phyloP scores from a whole-genome alignment of 2,113 vertebrate genomes.

The Eonycteris spelaea region DNA sequence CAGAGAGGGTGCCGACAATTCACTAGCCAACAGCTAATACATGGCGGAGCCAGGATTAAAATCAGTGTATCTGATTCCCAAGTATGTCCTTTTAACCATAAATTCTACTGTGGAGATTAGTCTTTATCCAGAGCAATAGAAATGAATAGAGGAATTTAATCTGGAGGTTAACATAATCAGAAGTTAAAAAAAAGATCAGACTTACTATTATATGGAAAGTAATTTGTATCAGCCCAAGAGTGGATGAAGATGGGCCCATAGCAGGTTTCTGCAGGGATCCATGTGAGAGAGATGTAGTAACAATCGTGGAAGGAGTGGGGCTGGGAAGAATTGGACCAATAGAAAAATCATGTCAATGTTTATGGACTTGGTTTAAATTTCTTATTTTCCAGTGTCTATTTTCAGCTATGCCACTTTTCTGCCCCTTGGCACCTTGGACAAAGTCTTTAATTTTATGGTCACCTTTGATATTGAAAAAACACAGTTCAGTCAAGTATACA shows the following conservation, averaged over 20 bases:
- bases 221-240: not conserved
- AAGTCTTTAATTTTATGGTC: constrained; percentile 3
- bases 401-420: not conserved
- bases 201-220: not conserved
- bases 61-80: not conserved
- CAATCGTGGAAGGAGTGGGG: too few species aligned
- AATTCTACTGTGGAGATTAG: not conserved
- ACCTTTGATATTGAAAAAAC: constrained; percentile 26
- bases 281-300: not conserved
- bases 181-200: not conserved
- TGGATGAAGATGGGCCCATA: not conserved
- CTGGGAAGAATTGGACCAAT: not conserved
- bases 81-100: not conserved
- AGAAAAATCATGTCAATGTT: not conserved
- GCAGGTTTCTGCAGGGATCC: not conserved
- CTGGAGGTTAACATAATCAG: not conserved
- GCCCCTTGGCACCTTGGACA: not conserved
- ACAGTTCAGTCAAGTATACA: constrained; percentile 6
- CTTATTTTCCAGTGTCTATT: not conserved
- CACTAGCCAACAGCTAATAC: not conserved
- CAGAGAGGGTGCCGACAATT: not conserved
- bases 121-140: not conserved
- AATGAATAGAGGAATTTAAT: not conserved
- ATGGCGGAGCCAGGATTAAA: not conserved
- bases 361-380: not conserved